phyloP scores from a whole-genome alignment of 2,113 vertebrate genomes.

The Psilopsiagon aymara region DNA sequence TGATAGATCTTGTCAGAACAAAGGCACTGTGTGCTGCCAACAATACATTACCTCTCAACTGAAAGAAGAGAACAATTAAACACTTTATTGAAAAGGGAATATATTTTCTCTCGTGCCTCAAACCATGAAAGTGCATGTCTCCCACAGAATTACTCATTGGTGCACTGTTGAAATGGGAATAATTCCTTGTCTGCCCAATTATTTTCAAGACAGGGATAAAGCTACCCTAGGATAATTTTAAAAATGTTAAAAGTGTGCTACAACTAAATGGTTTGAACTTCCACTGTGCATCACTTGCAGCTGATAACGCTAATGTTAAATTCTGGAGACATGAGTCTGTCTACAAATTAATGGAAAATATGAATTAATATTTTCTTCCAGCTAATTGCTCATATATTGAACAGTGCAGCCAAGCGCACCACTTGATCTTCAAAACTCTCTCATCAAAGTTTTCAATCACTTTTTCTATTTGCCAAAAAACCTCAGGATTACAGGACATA shows the following conservation, averaged over 20 bases:
- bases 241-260: constrained; percentile 37
- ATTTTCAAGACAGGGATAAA: constrained; percentile 31
- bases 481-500: neutral
- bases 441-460: neutral
- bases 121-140: constrained; percentile 35
- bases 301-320: constrained; percentile 48
- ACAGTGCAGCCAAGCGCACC: neutral
- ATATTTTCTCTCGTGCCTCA: constrained; percentile 36
- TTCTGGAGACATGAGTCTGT: constrained; percentile 61
- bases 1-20: neutral
- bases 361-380: constrained; percentile 51
- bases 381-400: constrained; percentile 36
- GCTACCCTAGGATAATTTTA: neutral
- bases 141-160: constrained; percentile 19
- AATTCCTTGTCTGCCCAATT: neutral
- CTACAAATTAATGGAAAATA: constrained; percentile 65
- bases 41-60: constrained; percentile 37
- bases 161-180: constrained; percentile 59
- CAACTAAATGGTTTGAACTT: constrained; percentile 61
- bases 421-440: constrained; percentile 11
- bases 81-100: constrained; percentile 59
- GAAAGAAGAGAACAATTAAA: constrained; percentile 51
- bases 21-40: constrained; percentile 23
- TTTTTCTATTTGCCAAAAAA: neutral
- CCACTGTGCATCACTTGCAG: neutral